These are phyloP conservation scores for Pseudomyrmex gracilis DNA, from an alignment of 1,140 invertebrate species.

Conservation along the genomic window DNA sequence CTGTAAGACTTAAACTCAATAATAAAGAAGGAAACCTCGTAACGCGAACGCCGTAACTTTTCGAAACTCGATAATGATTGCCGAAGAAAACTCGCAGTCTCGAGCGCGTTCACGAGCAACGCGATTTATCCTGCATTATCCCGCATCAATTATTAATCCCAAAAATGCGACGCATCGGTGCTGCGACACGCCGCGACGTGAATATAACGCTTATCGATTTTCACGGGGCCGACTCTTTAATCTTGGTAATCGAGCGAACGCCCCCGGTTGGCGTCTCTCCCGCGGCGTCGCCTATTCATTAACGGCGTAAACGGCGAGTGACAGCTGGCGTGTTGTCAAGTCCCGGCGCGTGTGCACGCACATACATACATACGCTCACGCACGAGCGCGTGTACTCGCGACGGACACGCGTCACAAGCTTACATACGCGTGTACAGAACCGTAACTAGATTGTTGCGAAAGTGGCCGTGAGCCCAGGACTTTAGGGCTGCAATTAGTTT, in stretches of 20 bases:
- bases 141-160: conserved; percentile 53
- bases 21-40: neutral
- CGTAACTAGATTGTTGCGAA: conserved; percentile 10
- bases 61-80: conserved; percentile 8
- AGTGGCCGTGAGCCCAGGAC: neutral
- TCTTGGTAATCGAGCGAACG: conserved; percentile 76
- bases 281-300: conserved; percentile 77
- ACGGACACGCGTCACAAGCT: neutral
- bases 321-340: conserved; percentile 77
- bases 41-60: conserved; percentile 10
- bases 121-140: conserved; percentile 47
- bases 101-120: conserved; percentile 5
- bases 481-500: conserved; percentile 3
- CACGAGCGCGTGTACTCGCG: neutral
- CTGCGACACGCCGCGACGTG: conserved; percentile 25
- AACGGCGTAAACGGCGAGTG: conserved; percentile 79
- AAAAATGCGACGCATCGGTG: conserved; percentile 44
- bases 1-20: neutral
- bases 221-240: conserved; percentile 74
- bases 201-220: conserved; percentile 71
- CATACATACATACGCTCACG: neutral
- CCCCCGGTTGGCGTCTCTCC: conserved; percentile 56
- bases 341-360: conserved; percentile 48
- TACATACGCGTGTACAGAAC: neutral
- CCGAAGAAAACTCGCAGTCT: conserved; percentile 10